Percentiles rank a stretch among this genome's conserved stretches.
Evolutionary conservation across 2,797 vertebrate species (phyloP).

Genomic region (Sylvia borin): DNA sequence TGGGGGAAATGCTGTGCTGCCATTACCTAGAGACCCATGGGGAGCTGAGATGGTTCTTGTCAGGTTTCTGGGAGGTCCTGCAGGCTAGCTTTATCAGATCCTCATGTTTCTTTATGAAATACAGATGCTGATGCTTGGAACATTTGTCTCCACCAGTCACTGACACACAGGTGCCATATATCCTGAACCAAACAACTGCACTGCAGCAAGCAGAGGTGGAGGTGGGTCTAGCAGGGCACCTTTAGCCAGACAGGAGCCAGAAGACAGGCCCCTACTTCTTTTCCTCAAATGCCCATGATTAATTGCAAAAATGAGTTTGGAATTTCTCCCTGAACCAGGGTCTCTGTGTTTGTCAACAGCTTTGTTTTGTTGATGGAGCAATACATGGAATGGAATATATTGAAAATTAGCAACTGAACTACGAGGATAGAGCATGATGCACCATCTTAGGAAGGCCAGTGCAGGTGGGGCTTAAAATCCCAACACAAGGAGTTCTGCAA

Average conservation of each 20-base stretch:
- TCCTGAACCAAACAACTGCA: neutral
- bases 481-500: neutral
- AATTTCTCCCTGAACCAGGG: neutral
- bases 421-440: accelerated
- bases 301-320: neutral
- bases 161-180: neutral
- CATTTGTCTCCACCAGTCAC: neutral
- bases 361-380: neutral
- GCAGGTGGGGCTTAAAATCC: neutral
- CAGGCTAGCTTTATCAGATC: neutral
- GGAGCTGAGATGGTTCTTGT: neutral
- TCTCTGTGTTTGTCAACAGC: neutral
- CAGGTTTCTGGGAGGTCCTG: neutral
- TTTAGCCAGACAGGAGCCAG: neutral
- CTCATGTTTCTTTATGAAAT: slow-evolving; percentile 20
- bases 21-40: neutral
- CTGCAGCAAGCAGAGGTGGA: neutral
- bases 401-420: neutral
- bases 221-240: neutral
- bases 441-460: accelerated
- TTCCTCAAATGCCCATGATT: neutral
- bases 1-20: neutral
- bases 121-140: slow-evolving; percentile 1
- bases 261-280: neutral
- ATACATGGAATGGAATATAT: neutral